Conservation (phyloP, 2,113 vertebrate species). For the Sapajus apella region DNA sequence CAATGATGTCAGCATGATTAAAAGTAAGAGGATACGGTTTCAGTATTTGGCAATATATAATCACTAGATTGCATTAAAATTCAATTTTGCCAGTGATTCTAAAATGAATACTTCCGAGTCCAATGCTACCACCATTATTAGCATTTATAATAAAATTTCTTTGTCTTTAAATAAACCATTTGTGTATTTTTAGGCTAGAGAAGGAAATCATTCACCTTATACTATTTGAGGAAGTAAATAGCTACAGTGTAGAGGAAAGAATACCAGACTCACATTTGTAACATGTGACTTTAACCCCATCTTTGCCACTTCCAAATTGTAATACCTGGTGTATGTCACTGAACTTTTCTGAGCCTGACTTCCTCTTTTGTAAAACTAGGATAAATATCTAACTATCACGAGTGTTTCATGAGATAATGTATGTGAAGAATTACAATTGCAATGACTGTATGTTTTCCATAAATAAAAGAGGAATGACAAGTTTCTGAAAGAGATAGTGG, state of each 20-base stretch:
- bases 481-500: neutral
- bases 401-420: neutral
- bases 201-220: neutral
- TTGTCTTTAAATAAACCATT: neutral
- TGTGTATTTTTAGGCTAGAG: neutral
- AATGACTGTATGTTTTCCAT: neutral
- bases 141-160: neutral
- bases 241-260: neutral
- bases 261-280: neutral
- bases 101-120: neutral
- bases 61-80: neutral
- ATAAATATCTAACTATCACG: neutral
- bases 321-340: neutral
- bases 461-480: neutral
- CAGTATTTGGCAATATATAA: neutral
- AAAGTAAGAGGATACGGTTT: conserved; percentile 82
- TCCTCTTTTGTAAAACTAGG: neutral
- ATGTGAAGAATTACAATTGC: neutral
- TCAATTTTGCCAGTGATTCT: neutral
- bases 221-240: neutral
- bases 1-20: conserved; percentile 92
- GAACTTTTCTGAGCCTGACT: neutral
- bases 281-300: neutral
- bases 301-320: neutral
- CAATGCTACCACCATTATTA: neutral